Base-by-base conservation (phyloP, 2,113 vertebrate genomes). In the Myrmophylax atrothorax region DNA sequence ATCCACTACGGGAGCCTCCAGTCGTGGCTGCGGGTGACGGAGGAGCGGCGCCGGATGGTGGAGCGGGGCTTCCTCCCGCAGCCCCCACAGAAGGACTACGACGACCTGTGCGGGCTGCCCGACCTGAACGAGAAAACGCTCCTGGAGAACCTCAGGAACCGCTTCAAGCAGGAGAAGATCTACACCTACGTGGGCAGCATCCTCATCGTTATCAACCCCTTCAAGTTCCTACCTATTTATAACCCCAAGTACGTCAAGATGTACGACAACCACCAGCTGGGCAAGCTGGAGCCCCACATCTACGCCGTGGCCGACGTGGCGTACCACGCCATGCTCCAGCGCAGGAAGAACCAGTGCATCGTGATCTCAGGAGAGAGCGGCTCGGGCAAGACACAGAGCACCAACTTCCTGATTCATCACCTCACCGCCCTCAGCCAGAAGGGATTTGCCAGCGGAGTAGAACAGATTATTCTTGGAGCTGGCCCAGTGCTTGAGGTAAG, bases 221-320 rank as follows among this genome's bases (percentile, higher is more conserved):
- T 99, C 96, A 99, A 99, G 93, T 99, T 99, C 97, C 98, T 99
- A 86, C 99, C 99, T 96, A 99, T 99, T 98, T 99, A 99, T 98
- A 99, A 99, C 97, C 99, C 99, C 67, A 99, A 99, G 96, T 99
- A 99, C 93, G 99, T 99, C 87, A 99, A 99, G 98, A 99, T 99
- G 99, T 99, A 99, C 22, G 99, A 99, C 94, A 99, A 99, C 97
- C 99, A 99, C 88, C 98, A 99, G 35, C 97, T 99, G 95, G 99
- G 99, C 55, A 98, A 99, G 96, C 97, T 99, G 97, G 99, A 99
- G 96, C 99, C 98, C n/a, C 99, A 99, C 85, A 99, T 99, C 95
- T 99, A 99, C 1, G 99, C 99, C 0, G 99, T 99, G 97, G 99
- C 99, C 2, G 99, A 99, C 17, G 99, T 99, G 94, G 99, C 99